Base-by-base conservation (phyloP, 2,797 vertebrate species). In the Neostethus bicornis region DNA sequence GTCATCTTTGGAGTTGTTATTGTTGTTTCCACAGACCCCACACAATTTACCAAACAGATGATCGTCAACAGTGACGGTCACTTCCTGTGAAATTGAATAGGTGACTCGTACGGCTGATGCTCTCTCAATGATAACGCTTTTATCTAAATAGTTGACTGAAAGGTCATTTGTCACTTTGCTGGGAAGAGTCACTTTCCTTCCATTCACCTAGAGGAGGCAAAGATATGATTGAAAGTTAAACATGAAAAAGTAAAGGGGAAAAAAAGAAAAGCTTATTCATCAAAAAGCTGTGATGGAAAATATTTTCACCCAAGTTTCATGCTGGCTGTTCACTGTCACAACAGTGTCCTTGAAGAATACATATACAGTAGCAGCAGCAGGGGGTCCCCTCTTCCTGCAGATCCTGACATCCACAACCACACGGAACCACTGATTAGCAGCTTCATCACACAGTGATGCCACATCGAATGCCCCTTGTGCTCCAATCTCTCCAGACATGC, bases 1-100 rank as follows among this genome's bases (percentile, higher is more conserved):
- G 34, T 94, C 90, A 42, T 92, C 91, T 43, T 63, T 58, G 31
- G 45, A 32, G 54, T 91, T 24, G 10, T 83, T 43, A 0, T 92
- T 91, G 60, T 89, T 92, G 85, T 93, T 93, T 37, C 92, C 92
- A n/a, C 93, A 94, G 44, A 89, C 89, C 0, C 93, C 91, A 3
- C 92, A 93, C 51, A 92, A 54, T 54, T 70, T 66, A 21, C 70
- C 71, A 1, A 66, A 65, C n/a, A 93, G 77, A 26, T 23, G 56
- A 1, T 44, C 19, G 9, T 58, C 57, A 34, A 90, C 52, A 3
- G 56, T 77, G 52, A 95, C 48, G 0, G 39, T 54, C 42, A 94
- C 66, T 51, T 86, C 77, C 48, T 84, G 85, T 1, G 75, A 57
- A 24, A 63, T 17, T 9, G 81, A 82, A 60, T 90, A 85, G 44